These are phyloP conservation scores for Sphinx pinastri DNA, from an alignment of 2,888 invertebrate species.

Conservation along the genomic window DNA sequence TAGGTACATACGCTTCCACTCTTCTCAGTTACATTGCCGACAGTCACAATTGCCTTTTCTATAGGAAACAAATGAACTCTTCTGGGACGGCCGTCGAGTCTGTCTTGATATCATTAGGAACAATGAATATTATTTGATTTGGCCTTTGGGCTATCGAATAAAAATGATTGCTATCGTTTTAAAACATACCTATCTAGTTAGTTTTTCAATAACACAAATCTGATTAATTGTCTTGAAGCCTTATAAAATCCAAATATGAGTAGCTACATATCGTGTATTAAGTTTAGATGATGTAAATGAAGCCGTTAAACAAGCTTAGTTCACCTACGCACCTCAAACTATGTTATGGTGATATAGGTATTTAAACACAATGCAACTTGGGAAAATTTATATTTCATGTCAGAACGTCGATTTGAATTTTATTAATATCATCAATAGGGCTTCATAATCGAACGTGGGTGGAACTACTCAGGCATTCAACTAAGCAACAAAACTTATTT, in stretches of 20 bases:
- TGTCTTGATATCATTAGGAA: background rate
- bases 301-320: slow-evolving; percentile 5
- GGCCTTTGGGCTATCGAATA: background rate
- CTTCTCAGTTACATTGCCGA: background rate
- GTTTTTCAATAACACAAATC: background rate
- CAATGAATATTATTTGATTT: background rate
- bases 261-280: background rate
- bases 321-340: background rate
- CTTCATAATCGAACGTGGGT: background rate
- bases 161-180: background rate
- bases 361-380: slow-evolving; percentile 3
- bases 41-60: background rate
- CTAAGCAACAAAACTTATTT: background rate
- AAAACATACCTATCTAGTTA: background rate
- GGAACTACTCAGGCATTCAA: background rate
- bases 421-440: slow-evolving; percentile 1
- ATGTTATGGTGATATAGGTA: background rate
- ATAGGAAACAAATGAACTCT: slow-evolving; percentile 17
- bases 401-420: background rate
- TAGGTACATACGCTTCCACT: slow-evolving; percentile 33
- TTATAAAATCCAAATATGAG: background rate
- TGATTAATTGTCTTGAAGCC: slow-evolving; percentile 3
- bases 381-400: background rate
- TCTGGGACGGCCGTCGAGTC: background rate
- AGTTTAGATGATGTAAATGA: background rate